Percentiles rank a stretch among this genome's conserved stretches.
Evolutionary conservation across 2,888 invertebrate species (phyloP).

Genomic region (Caradrina kadenii): DNA sequence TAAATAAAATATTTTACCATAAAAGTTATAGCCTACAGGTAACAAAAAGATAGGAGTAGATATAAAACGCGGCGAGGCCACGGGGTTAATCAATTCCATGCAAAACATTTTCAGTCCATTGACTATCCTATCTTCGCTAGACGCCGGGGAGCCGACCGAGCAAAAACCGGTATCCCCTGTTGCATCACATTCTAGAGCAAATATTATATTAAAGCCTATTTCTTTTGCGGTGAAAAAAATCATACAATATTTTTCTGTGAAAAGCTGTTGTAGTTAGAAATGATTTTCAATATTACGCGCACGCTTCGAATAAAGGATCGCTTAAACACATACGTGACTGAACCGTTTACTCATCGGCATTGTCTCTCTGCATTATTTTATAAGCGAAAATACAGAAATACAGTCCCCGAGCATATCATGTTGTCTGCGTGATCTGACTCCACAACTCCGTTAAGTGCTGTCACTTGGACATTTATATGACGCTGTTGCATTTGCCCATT

Average conservation of each 20-base stretch:
- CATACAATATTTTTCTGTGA: conserved; percentile 25
- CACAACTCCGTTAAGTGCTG: conserved; percentile 67
- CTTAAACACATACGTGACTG: conserved; percentile 72
- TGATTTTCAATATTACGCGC: conserved; percentile 65
- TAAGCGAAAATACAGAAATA: conserved; percentile 70
- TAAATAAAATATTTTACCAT: conserved; percentile 34
- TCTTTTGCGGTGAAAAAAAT: conserved; percentile 19
- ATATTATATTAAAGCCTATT: conserved; percentile 64
- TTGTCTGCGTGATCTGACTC: conserved; percentile 77
- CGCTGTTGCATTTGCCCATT: conserved; percentile 73
- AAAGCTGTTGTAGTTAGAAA: conserved; percentile 23
- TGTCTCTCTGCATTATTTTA: conserved; percentile 72
- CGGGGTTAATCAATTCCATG: conserved; percentile 79
- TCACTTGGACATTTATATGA: conserved; percentile 71
- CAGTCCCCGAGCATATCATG: conserved; percentile 64
- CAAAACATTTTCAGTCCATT: conserved; percentile 81
- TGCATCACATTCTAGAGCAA: conserved; percentile 78
- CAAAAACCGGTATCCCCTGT: conserved; percentile 83
- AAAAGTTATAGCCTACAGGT: conserved; percentile 25
- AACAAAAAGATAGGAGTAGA: conserved; percentile 60
- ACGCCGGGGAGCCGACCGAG: conserved; percentile 84
- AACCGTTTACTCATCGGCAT: conserved; percentile 65
- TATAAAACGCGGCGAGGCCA: conserved; percentile 67
- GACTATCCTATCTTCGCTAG: conserved; percentile 80
- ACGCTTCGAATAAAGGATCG: conserved; percentile 68